Base-by-base conservation (phyloP, 2,888 invertebrate genomes). In the Eurytoma californica region DNA sequence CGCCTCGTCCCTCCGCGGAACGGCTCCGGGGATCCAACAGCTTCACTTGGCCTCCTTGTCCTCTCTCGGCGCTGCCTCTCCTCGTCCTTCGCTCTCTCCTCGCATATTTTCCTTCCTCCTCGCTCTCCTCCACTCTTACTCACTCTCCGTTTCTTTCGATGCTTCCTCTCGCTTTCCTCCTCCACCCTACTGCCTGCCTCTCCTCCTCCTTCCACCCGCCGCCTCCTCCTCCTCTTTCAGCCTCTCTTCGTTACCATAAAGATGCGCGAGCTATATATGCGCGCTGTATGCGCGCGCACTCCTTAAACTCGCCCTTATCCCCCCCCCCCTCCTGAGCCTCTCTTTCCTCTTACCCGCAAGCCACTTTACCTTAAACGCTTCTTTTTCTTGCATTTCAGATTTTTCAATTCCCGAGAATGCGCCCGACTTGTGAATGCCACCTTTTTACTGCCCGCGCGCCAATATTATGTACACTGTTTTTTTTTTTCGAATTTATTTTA, bases 71-170 rank as follows among this genome's bases (percentile, higher is more conserved):
- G 30, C 30, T 3, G 30, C 30, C 60, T 30, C 55, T 49, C 60
- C 78, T 80, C 77, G n/a, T 72, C 67, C 77, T 58, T 51, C 61
- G 18, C 58, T 20, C 73, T 72, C 73, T 63, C n/a, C n/a, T 55
- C 73, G 53, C 70, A 55, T 74, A 77, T 77, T 72, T 72, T 70
- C 20, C 68, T 39, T 58, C 66, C 72, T 28, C 39, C 3, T 55
- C 72, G 18, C n/a, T n/a, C 49, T 63, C 67, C 24, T 78, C 81
- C 81, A 78, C 80, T 65, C 77, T 72, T 79, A 51, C 20, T 65
- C 67, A 67, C 80, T 80, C 81, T 76, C 69, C 61, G 51, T 75
- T 57, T 75, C 79, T 82, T 77, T 79, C 57, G 74, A 69, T 70
- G 55, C 63, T 70, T 72, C 72, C 65, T 69, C 74, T 74, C 53